Conservation (phyloP, 2,888 invertebrate genomes). For the Heliconius ethilla region DNA sequence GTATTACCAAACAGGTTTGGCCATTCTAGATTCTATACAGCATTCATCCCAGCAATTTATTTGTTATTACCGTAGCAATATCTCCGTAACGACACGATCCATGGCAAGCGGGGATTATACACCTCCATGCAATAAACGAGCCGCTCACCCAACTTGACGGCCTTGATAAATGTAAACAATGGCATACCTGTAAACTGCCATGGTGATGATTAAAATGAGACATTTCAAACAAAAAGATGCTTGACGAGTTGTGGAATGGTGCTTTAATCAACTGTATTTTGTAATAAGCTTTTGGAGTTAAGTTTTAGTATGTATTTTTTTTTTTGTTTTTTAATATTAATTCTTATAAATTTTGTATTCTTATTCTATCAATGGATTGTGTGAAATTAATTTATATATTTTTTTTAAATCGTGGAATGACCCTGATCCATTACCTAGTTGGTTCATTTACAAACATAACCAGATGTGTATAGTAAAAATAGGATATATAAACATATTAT, state of each 20-base stretch:
- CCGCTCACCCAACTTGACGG: conserved; percentile 42
- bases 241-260: not conserved
- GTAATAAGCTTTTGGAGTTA: not conserved
- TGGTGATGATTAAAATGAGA: conserved; percentile 25
- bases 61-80: conserved; percentile 67
- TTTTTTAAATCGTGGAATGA: too few species aligned
- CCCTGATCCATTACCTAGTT: too few species aligned
- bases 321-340: too few species aligned
- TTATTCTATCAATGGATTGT: too few species aligned
- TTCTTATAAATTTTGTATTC: too few species aligned
- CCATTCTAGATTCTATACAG: conserved; percentile 46
- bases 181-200: conserved; percentile 32
- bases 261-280: conserved; percentile 14
- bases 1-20: not conserved
- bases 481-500: too few species aligned
- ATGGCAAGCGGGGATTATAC: conserved; percentile 56
- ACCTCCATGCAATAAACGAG: conserved; percentile 53
- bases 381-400: too few species aligned
- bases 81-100: conserved; percentile 65
- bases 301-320: too few species aligned
- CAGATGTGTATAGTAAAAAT: too few species aligned
- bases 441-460: too few species aligned
- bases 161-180: conserved; percentile 42
- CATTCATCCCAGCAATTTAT: conserved; percentile 58
- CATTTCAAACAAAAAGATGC: conserved; percentile 24